A percentile compares a stretch with the other conserved stretches of the same genome.
phyloP scores from a whole-genome alignment of 2,113 vertebrate genomes.

The Lasiurus cinereus region DNA sequence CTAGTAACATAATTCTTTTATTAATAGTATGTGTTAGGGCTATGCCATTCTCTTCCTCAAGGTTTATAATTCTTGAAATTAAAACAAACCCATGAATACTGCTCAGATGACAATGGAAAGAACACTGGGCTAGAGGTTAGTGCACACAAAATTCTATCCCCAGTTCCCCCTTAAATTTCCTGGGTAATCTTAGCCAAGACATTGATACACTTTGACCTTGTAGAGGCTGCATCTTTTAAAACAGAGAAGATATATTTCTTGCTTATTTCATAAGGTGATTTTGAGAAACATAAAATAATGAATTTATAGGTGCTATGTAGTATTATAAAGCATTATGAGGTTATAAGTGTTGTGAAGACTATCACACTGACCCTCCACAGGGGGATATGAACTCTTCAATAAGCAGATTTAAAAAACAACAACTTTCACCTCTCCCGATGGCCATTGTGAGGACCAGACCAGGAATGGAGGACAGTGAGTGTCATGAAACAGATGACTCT shows the following conservation, averaged over 20 bases:
- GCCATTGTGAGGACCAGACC: not conserved
- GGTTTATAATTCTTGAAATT: not conserved
- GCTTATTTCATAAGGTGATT: not conserved
- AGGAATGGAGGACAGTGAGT: not conserved
- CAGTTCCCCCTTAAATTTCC: not conserved
- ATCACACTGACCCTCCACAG: not conserved
- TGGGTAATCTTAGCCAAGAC: not conserved
- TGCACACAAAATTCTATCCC: not conserved
- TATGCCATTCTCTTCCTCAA: not conserved
- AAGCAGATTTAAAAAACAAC: not conserved
- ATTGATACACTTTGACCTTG: not conserved
- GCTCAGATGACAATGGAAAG: not conserved
- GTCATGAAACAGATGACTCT: not conserved
- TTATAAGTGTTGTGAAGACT: not conserved
- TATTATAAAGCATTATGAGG: not conserved
- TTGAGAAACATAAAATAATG: not conserved
- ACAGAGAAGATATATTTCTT: conserved; percentile 4
- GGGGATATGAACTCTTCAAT: not conserved
- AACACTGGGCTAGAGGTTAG: not conserved
- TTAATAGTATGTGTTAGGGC: not conserved
- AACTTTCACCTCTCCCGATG: not conserved
- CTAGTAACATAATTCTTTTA: not conserved
- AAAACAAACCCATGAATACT: conserved; percentile 22
- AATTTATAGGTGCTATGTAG: not conserved
- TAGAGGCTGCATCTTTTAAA: not conserved